Evolutionary conservation across 2,888 invertebrate species (phyloP).

Genomic region (Drosophila aldrichi): DNA sequence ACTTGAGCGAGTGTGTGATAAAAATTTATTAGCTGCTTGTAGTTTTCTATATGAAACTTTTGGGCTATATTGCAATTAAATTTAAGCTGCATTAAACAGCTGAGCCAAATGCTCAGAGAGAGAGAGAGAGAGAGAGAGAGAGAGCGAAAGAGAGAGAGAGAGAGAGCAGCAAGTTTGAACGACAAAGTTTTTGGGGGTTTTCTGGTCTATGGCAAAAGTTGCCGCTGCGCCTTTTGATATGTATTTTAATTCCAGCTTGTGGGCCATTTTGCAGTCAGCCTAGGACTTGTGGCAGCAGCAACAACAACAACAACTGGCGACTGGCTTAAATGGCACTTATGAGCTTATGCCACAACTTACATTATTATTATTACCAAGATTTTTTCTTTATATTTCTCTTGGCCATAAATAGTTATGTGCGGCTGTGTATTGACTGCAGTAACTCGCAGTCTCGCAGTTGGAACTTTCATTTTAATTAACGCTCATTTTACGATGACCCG

Average conservation of each 20-base stretch:
- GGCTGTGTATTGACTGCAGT: slow-evolving; percentile 32
- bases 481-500: slow-evolving; percentile 50
- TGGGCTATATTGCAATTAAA: slow-evolving; percentile 80
- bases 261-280: slow-evolving; percentile 68
- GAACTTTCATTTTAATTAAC: slow-evolving; percentile 69
- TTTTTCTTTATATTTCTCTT: slow-evolving; percentile 53
- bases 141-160: not conserved
- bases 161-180: slow-evolving; percentile 59
- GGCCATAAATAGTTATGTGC: slow-evolving; percentile 74
- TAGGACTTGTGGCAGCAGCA: slow-evolving; percentile 57
- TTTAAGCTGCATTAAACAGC: slow-evolving; percentile 82
- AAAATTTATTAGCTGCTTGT: slow-evolving; percentile 66
- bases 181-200: slow-evolving; percentile 68
- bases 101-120: slow-evolving; percentile 37
- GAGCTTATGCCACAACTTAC: slow-evolving; percentile 81
- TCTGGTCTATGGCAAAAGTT: slow-evolving; percentile 75
- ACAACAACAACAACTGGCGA: slow-evolving; percentile 37
- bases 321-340: slow-evolving; percentile 81
- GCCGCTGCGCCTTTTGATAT: slow-evolving; percentile 76
- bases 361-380: slow-evolving; percentile 79
- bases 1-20: slow-evolving; percentile 62
- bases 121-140: not conserved
- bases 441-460: slow-evolving; percentile 1
- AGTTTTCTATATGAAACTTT: slow-evolving; percentile 64
- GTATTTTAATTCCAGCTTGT: slow-evolving; percentile 78